Evolutionary conservation across 2,797 vertebrate genomes (phyloP).

Genomic region (Karalla daura): DNA sequence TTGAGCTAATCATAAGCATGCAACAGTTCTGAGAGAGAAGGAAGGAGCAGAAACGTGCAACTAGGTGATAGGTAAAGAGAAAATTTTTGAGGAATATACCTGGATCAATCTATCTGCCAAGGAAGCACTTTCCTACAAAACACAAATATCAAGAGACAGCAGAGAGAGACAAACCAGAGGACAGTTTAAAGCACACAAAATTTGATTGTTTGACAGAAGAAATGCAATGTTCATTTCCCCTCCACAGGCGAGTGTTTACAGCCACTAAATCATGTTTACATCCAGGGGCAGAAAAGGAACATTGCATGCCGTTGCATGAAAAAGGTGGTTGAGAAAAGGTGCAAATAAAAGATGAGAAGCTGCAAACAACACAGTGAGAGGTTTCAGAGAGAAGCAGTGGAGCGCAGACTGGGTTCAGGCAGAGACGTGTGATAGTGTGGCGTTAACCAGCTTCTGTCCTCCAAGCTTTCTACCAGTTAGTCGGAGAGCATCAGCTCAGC

Average conservation of each 20-base stretch:
- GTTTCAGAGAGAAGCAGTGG: slow-evolving; percentile 63
- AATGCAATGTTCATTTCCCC: slow-evolving; percentile 85
- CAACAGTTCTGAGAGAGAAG: slow-evolving; percentile 54
- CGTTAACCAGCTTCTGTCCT: slow-evolving; percentile 11
- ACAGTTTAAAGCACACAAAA: slow-evolving; percentile 85
- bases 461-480: slow-evolving; percentile 32
- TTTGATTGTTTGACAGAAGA: slow-evolving; percentile 77
- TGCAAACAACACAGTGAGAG: slow-evolving; percentile 41
- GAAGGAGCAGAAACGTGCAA: slow-evolving; percentile 38
- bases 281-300: slow-evolving; percentile 75
- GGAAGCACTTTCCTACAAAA: slow-evolving; percentile 99
- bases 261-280: background rate
- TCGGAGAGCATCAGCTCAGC: slow-evolving; percentile 42
- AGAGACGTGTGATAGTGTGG: slow-evolving; percentile 2
- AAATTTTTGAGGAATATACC: slow-evolving; percentile 90
- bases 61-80: slow-evolving; percentile 52
- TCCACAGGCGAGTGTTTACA: slow-evolving; percentile 41
- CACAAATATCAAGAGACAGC: slow-evolving; percentile 90
- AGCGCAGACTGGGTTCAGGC: slow-evolving; percentile 38
- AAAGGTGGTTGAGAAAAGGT: slow-evolving; percentile 30
- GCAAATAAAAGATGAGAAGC: slow-evolving; percentile 48
- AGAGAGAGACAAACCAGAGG: slow-evolving; percentile 83
- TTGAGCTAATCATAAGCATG: slow-evolving; percentile 69
- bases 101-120: slow-evolving; percentile 99
- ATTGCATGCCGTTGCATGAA: slow-evolving; percentile 69